Base-by-base conservation (phyloP, 2,797 vertebrate species). In the Lindbergichthys nudifrons region DNA sequence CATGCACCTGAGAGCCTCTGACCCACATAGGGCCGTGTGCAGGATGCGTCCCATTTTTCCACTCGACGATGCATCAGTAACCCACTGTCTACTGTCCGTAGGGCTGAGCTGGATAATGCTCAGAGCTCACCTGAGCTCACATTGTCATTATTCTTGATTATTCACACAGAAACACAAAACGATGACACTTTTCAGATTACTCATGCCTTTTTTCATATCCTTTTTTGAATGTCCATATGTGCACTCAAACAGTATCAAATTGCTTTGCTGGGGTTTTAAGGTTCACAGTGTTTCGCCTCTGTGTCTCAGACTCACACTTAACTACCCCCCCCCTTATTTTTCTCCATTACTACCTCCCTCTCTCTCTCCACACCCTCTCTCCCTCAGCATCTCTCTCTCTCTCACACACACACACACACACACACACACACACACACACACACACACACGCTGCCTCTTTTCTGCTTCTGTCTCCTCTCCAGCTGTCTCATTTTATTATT, bases 401-500 rank as follows among this genome's bases (percentile, higher is more conserved):
- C 41, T 60, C 65, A 65, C 26, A 77, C 70, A 64, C 53, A 61
- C 71, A 77, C 70, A 64, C 56, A 61, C 70, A 79, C 82, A 80
- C 26, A 79, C 70, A 65, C 56, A 63, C 71, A 79, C 70, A 65
- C 53, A 61, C 71, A 77, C 69, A 64, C 56, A 63, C 71, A 76
- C 69, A 65, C 56, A 63, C 71, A 79, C 82, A 80, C 46, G 48
- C 80, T 66, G 65, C 13, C 71, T 87, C 10, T 56, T 70, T 79
- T 73, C 72, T 77, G 62, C 66, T 46, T 65, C 62, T 32, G 43
- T 79, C 82, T 88, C 74, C 63, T 57, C 84, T 85, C 69, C 67
- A 54, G 52, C 80, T 75, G 75, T 88, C 76, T 84, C 67, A 47
- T 74, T 92, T 76, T 88, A 79, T 82, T 78, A 68, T 85, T 90